Evolutionary conservation across 2,113 vertebrate genomes (phyloP), one percentile per base, ranked within the genome.

Genomic region (Tichodroma muraria): DNA sequence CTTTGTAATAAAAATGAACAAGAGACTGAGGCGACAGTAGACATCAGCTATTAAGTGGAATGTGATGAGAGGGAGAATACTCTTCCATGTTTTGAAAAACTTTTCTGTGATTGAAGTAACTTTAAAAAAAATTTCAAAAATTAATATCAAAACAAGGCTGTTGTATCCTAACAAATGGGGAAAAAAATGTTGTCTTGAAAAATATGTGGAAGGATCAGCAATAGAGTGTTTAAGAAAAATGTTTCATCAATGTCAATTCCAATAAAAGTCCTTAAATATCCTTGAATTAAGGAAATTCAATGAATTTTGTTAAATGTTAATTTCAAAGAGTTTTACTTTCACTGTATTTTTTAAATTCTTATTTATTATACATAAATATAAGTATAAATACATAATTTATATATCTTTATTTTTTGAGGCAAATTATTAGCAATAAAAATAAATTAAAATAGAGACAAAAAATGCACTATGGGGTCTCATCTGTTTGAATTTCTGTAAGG

Each of bases 391-490:
- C 25, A 31, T 68, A 31, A 8, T 76, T 76, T 4, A 15, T 37
- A 27, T 44, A 11, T 57, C 17, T 30, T 75, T 50, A 8, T 15
- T 77, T 82, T 80, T 57, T 11, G 15, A 77, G 13, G n/a, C 23
- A 88, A 37, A 70, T 90, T 23, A 30, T 80, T 89, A 72, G 20
- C 35, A 68, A 37, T 75, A 72, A 76, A 89, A 63, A 16, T 11
- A 52, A 78, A 47, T 59, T 52, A 80, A 80, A 59, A 59, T 28
- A 59, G 5, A 31, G 35, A 59, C 27, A 24, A 38, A 45, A 42
- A 33, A 44, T 37, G 10, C 14, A 19, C 38, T 45, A 6, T 0
- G 0, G 4, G 3, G 1, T 52, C 6, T 60, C 13, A 45, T 30
- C 45, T 75, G 0, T 66, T 33, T 59, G 60, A 30, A 38, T 81